phyloP scores from a whole-genome alignment of 2,113 vertebrate genomes.

The Prochilodus magdalenae region DNA sequence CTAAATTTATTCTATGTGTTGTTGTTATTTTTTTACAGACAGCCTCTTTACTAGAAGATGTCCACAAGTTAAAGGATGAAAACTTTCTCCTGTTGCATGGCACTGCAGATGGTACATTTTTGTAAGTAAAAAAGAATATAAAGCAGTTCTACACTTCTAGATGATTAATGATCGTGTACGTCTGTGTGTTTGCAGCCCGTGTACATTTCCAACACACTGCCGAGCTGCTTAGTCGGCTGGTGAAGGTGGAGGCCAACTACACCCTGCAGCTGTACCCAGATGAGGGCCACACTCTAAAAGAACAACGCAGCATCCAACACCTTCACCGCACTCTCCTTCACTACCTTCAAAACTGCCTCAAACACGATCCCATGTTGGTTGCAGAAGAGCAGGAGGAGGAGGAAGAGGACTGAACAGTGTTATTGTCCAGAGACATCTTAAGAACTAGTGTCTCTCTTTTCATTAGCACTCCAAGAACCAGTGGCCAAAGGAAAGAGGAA shows the following conservation, averaged over 20 bases:
- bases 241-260: constrained; percentile 81
- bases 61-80: constrained; percentile 76
- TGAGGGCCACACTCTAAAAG: constrained; percentile 76
- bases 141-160: not conserved
- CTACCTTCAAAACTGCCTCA: constrained; percentile 79
- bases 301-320: constrained; percentile 74
- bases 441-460: constrained; percentile 2
- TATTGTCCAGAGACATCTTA: not conserved
- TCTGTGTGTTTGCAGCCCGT: constrained; percentile 67
- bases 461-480: not conserved
- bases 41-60: constrained; percentile 80
- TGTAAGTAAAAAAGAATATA: not conserved
- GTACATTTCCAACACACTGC: constrained; percentile 86
- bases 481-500: constrained; percentile 20
- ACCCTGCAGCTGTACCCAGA: constrained; percentile 83
- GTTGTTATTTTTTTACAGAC: constrained; percentile 74
- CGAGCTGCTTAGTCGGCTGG: constrained; percentile 80
- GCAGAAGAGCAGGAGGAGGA: constrained; percentile 60
- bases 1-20: not conserved
- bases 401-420: constrained; percentile 65
- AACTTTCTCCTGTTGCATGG: constrained; percentile 82
- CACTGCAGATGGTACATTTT: constrained; percentile 79
- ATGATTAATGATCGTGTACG: not conserved
- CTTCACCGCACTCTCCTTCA: constrained; percentile 74
- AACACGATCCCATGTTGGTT: constrained; percentile 63